phyloP scores from a whole-genome alignment of 2,797 vertebrate genomes.

The Triplophysa bombifrons region DNA sequence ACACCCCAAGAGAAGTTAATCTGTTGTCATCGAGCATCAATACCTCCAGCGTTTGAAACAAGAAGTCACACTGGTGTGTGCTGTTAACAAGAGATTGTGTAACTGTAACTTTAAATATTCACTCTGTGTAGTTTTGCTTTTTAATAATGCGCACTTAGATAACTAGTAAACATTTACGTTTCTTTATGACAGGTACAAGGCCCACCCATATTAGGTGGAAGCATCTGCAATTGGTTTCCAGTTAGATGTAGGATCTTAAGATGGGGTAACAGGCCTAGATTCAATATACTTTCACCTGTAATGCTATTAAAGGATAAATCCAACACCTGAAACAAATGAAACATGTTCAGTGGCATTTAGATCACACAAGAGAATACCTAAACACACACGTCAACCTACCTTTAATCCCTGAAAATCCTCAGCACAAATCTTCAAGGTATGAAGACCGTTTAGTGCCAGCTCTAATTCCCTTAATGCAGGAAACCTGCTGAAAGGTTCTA shows the following conservation, averaged over 20 bases:
- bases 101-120: not conserved
- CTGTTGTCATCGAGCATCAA: slow-evolving; percentile 84
- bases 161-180: slow-evolving; percentile 34
- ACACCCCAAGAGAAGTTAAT: slow-evolving; percentile 76
- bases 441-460: slow-evolving; percentile 80
- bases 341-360: not conserved
- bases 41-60: slow-evolving; percentile 80
- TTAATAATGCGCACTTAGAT: too few species aligned
- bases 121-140: not conserved
- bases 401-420: slow-evolving; percentile 81
- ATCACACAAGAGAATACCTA: not conserved
- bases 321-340: slow-evolving; percentile 74
- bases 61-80: slow-evolving; percentile 30
- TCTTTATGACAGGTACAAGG: slow-evolving; percentile 51
- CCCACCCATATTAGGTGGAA: slow-evolving; percentile 75
- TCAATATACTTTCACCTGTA: slow-evolving; percentile 69
- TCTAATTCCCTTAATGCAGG: slow-evolving; percentile 79
- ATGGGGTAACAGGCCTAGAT: slow-evolving; percentile 72
- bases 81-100: slow-evolving; percentile 52
- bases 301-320: slow-evolving; percentile 87
- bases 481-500: slow-evolving; percentile 82
- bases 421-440: slow-evolving; percentile 69
- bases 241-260: slow-evolving; percentile 84
- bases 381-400: slow-evolving; percentile 67
- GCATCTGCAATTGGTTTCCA: slow-evolving; percentile 78